phyloP scores from a whole-genome alignment of 2,113 vertebrate species.

The Terrapene triunguis region DNA sequence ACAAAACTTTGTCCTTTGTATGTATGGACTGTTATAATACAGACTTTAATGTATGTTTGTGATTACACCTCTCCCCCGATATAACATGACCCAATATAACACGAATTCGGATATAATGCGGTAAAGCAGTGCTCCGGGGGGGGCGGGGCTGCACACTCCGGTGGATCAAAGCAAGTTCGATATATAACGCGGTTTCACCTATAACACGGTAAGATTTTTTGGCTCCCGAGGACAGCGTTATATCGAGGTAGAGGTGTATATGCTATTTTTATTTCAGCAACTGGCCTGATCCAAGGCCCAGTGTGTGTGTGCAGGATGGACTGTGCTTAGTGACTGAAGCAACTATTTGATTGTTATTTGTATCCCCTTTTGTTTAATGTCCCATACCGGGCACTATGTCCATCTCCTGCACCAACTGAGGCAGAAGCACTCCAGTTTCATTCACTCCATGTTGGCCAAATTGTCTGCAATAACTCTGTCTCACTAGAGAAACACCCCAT shows the following conservation, averaged over 20 bases:
- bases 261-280: neutral
- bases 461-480: neutral
- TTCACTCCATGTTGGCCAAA: neutral
- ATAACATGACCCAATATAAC: too few relatives aligned
- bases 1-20: neutral
- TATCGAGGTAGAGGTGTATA: neutral
- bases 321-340: neutral
- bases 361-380: neutral
- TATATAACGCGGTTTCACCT: too few relatives aligned
- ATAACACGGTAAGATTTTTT: too few relatives aligned
- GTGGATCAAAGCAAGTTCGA: too few relatives aligned
- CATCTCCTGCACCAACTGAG: neutral
- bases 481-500: neutral
- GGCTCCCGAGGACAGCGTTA: too few relatives aligned
- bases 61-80: neutral
- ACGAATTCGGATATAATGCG: too few relatives aligned
- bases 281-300: neutral
- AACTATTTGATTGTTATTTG: neutral
- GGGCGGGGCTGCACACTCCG: too few relatives aligned
- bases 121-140: too few relatives aligned
- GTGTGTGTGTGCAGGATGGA: neutral
- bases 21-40: neutral
- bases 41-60: neutral
- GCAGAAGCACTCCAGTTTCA: neutral
- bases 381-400: fast-evolving